Evolutionary conservation across 2,113 vertebrate genomes (phyloP).

Genomic region (Myocastor coypus): DNA sequence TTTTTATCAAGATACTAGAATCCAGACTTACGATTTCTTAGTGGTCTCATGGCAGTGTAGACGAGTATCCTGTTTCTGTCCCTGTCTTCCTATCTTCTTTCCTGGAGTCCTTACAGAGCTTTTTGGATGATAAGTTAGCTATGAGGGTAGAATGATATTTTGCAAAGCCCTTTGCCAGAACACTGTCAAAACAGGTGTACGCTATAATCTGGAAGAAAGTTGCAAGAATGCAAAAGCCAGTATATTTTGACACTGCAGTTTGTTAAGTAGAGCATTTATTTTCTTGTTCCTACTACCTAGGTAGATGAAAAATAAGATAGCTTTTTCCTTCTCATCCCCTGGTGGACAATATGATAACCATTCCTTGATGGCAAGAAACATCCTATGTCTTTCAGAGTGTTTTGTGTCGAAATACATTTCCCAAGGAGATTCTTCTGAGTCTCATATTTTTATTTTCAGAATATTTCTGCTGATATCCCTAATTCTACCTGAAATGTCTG

Average conservation of each 20-base stretch:
- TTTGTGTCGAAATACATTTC: constrained; percentile 66
- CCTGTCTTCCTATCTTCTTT: background rate
- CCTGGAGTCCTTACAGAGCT: background rate
- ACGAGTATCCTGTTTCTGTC: background rate
- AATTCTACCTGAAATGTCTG: constrained; percentile 65
- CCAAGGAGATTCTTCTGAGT: constrained; percentile 60
- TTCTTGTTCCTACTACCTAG: background rate
- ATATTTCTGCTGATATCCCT: constrained; percentile 60
- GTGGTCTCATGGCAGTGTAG: background rate
- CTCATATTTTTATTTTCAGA: constrained; percentile 72
- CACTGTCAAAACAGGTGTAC: constrained; percentile 4
- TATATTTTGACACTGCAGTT: constrained; percentile 63
- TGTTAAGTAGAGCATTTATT: constrained; percentile 1
- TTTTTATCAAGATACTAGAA: background rate
- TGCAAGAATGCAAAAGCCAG: constrained; percentile 19
- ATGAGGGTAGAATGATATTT: constrained; percentile 14
- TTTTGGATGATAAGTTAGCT: background rate
- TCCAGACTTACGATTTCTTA: background rate
- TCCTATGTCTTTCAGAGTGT: constrained; percentile 67
- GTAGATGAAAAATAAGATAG: constrained; percentile 64
- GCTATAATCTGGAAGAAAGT: background rate
- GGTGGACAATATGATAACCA: background rate
- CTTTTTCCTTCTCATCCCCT: constrained; percentile 41
- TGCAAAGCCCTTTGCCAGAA: background rate
- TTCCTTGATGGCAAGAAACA: constrained; percentile 63